Evolutionary conservation across 2,113 vertebrate genomes (phyloP), one percentile per base, ranked within the genome.

Genomic region (Sclerurus mexicanus): DNA sequence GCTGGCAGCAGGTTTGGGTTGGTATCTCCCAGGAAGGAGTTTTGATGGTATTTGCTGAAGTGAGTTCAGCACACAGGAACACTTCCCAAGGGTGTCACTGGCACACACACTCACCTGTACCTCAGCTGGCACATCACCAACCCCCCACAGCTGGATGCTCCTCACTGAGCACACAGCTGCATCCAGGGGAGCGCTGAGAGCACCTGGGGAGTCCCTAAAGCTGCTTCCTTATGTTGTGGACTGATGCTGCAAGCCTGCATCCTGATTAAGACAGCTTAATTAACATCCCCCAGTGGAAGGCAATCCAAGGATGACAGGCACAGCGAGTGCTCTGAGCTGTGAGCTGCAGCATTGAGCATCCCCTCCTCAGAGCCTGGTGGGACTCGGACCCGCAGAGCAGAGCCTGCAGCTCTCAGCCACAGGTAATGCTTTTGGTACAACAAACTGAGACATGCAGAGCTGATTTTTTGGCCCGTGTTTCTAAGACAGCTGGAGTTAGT

Each of bases 61-160:
- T 2, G 6, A 35, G 8, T 6, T 47, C 30, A 39, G 59, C 6
- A 1, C 59, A 73, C 23, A 6, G 75, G 52, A n/a, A 10, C n/a
- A 5, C 33, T 52, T 15, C 7, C 52, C 5, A 1, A 16, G 50
- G 37, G 0, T 27, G 8, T 14, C 28, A 8, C 28, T 9, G 6
- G 2, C 42, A 16, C 44, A 10, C 4, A 0, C 42, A 1, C 31
- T 15, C 5, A 2, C 16, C 59, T 27, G 1, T 1, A 24, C 66
- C 82, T 16, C 35, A 14, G 39, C 55, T 30, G 46, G 12, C 12
- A 42, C 47, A 19, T 13, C 55, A 17, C 9, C 47, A 37, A 20
- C 15, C 17, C 35, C 53, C 10, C 69, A 6, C 19, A 46, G 49
- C 52, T 27, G 67, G 72, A 5, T 55, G 46, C 69, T 74, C 64